A percentile compares a stretch with the other conserved stretches of the same genome.
Conservation (phyloP, 1,140 invertebrate species). For the Drosophila tsacasi region DNA sequence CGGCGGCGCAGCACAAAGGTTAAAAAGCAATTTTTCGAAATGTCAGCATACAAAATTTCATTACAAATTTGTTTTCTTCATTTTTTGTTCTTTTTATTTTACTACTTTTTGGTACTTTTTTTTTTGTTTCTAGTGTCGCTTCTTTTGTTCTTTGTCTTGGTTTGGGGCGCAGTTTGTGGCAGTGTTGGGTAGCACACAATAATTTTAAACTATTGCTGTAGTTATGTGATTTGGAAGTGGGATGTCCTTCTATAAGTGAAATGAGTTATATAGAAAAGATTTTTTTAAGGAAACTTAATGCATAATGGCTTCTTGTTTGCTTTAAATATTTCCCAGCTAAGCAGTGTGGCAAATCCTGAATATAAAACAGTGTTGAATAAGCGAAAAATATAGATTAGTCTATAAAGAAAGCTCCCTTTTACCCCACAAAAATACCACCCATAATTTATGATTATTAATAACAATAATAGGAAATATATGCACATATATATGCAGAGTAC, state of each 20-base stretch:
- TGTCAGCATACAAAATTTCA: slow-evolving; percentile 82
- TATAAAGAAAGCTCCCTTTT: not conserved
- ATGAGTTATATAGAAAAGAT: not conserved
- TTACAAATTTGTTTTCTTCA: slow-evolving; percentile 79
- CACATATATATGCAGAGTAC: slow-evolving; percentile 68
- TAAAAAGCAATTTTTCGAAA: slow-evolving; percentile 84
- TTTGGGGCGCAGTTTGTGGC: not conserved
- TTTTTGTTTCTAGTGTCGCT: slow-evolving; percentile 13
- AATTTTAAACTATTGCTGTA: too few relatives aligned
- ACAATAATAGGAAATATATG: slow-evolving; percentile 66
- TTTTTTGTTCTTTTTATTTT: slow-evolving; percentile 18
- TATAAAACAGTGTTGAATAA: not conserved
- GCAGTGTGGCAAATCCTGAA: not conserved
- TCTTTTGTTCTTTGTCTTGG: slow-evolving; percentile 28
- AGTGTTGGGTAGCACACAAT: not conserved
- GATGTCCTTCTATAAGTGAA: not conserved
- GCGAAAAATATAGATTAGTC: too few relatives aligned
- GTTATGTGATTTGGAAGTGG: not conserved
- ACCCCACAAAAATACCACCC: slow-evolving; percentile 17
- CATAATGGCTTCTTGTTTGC: not conserved
- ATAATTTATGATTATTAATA: slow-evolving; percentile 79
- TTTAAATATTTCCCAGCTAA: not conserved
- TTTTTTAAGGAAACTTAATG: not conserved
- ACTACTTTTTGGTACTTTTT: not conserved
- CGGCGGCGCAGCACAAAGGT: slow-evolving; percentile 64